phyloP scores from a whole-genome alignment of 2,113 vertebrate species.

The Burhinus bistriatus region DNA sequence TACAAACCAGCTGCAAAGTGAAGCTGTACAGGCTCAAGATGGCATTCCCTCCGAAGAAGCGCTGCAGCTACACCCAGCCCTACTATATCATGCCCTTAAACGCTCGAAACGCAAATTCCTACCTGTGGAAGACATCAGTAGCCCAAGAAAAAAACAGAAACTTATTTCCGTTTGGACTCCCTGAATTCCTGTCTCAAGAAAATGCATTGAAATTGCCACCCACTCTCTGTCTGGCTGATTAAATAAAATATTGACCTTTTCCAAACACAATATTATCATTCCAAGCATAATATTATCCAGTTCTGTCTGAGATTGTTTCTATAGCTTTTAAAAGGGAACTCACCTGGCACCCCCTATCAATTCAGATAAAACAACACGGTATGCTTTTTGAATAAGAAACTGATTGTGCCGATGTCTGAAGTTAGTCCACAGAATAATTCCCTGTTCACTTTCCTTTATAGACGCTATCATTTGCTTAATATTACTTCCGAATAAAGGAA shows the following conservation, averaged over 20 bases:
- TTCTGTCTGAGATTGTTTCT: constrained; percentile 25
- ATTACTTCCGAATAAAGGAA: not conserved
- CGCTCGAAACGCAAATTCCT: not conserved
- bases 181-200: constrained; percentile 47
- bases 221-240: constrained; percentile 57
- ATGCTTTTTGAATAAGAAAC: not conserved
- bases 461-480: not conserved
- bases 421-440: not conserved
- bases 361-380: constrained; percentile 4
- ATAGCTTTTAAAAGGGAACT: constrained; percentile 21
- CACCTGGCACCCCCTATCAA: constrained; percentile 39
- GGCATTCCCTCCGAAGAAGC: not conserved
- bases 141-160: not conserved
- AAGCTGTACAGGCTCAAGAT: accelerated
- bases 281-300: constrained; percentile 46
- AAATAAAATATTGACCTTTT: constrained; percentile 65
- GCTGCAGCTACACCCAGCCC: not conserved
- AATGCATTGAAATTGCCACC: constrained; percentile 57
- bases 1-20: not conserved
- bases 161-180: not conserved
- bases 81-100: not conserved
- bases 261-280: constrained; percentile 50
- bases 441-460: not conserved
- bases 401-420: not conserved
- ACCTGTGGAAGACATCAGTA: not conserved